Evolutionary conservation across 2,113 vertebrate genomes (phyloP).

Genomic region (Hypanus sabinus): DNA sequence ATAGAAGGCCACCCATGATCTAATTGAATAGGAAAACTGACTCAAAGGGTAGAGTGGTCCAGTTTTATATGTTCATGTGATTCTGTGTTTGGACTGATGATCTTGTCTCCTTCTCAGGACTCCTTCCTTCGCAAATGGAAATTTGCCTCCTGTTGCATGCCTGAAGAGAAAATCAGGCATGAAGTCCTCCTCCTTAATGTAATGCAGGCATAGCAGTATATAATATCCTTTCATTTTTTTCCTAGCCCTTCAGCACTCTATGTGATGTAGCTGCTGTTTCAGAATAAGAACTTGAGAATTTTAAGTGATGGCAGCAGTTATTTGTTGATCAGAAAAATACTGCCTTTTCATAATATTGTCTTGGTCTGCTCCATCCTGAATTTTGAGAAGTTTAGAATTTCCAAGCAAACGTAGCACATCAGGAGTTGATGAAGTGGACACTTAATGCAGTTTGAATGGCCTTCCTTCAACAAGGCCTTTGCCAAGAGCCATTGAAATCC

Average conservation of each 20-base stretch:
- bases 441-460: too few species aligned
- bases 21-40: too few species aligned
- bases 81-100: neutral
- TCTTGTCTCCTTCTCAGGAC: conserved; percentile 19
- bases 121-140: conserved; percentile 17
- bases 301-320: too few species aligned
- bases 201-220: neutral
- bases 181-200: neutral
- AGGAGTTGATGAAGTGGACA: too few species aligned
- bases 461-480: too few species aligned
- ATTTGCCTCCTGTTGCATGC: conserved; percentile 9
- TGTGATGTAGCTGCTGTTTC: neutral
- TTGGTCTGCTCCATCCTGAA: neutral
- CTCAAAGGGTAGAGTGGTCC: too few species aligned
- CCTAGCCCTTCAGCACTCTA: neutral
- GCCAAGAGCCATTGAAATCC: too few species aligned
- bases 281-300: neutral
- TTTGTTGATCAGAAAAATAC: neutral
- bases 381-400: neutral
- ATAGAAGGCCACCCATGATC: too few species aligned
- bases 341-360: neutral
- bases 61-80: too few species aligned
- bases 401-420: neutral
- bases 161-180: conserved; percentile 18
- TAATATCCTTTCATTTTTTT: neutral